A percentile compares a stretch with the other conserved stretches of the same genome.
Conservation (phyloP, 92 coral and sea anemone genomes). For the Plumapathes pennacea region DNA sequence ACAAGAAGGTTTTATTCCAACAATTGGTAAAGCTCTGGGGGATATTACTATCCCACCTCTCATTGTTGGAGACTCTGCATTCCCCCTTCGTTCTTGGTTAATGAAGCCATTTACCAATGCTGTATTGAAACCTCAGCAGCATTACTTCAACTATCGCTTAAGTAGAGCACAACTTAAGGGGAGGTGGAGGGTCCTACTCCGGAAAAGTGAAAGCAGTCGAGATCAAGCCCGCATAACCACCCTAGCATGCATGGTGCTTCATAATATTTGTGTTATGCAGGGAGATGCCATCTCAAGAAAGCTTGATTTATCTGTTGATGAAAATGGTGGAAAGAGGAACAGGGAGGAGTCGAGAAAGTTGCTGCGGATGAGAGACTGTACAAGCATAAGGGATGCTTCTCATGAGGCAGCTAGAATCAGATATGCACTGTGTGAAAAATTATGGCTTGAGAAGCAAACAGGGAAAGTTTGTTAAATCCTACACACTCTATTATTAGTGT, state of each 20-base stretch:
- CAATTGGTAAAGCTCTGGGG: conserved; percentile 24
- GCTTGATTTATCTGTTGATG: conserved; percentile 57
- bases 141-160: background rate
- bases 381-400: conserved; percentile 35
- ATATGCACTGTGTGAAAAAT: conserved; percentile 63
- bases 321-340: conserved; percentile 56
- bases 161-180: conserved; percentile 31
- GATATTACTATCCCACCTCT: conserved; percentile 16
- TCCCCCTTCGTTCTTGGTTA: conserved; percentile 24
- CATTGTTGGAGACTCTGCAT: conserved; percentile 39
- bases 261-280: conserved; percentile 3
- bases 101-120: conserved; percentile 30
- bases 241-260: conserved; percentile 21
- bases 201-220: conserved; percentile 9
- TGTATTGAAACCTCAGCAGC: conserved; percentile 5
- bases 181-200: conserved; percentile 22
- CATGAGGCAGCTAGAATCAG: conserved; percentile 51
- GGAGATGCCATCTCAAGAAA: conserved; percentile 28
- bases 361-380: conserved; percentile 61
- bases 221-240: conserved; percentile 16
- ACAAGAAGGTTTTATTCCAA: conserved; percentile 16
- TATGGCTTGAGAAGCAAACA: conserved; percentile 68
- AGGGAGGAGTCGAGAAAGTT: conserved; percentile 62
- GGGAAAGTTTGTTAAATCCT: conserved; percentile 59
- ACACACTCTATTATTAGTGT: conserved; percentile 24